Conservation (phyloP, 2,113 vertebrate species). For the Prionailurus bengalensis region DNA sequence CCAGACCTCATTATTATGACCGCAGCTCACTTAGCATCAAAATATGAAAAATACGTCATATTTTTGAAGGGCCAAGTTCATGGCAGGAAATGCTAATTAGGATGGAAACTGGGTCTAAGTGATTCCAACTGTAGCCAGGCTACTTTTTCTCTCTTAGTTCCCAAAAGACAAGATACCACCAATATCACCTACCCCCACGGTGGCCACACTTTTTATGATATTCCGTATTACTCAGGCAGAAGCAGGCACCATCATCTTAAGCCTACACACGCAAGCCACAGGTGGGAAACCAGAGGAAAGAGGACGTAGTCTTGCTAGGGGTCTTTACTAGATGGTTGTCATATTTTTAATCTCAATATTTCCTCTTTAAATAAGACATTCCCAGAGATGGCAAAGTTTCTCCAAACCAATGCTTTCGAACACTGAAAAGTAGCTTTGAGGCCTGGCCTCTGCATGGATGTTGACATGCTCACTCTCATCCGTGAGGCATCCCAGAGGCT, state of each 20-base stretch:
- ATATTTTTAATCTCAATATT: neutral
- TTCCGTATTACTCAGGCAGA: neutral
- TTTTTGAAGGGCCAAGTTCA: neutral
- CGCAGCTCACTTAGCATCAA: neutral
- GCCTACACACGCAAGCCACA: neutral
- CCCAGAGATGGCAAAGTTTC: fast-evolving
- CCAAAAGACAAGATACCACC: neutral
- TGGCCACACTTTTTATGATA: too few species aligned
- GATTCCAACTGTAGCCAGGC: neutral
- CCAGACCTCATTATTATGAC: neutral
- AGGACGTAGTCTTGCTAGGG: neutral
- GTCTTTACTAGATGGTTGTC: neutral
- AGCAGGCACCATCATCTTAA: fast-evolving
- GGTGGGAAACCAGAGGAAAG: neutral
- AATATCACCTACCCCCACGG: fast-evolving
- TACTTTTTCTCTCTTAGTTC: neutral
- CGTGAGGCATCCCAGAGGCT: too few species aligned
- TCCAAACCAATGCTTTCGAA: fast-evolving
- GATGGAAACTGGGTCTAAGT: neutral
- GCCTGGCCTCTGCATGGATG: fast-evolving
- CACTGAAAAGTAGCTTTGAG: fast-evolving
- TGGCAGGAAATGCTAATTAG: neutral
- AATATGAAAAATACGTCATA: neutral
- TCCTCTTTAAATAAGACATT: neutral
- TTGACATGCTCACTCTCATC: fast-evolving